Evolutionary conservation across 2,888 invertebrate species (phyloP).

Genomic region (Polyploca ridens): DNA sequence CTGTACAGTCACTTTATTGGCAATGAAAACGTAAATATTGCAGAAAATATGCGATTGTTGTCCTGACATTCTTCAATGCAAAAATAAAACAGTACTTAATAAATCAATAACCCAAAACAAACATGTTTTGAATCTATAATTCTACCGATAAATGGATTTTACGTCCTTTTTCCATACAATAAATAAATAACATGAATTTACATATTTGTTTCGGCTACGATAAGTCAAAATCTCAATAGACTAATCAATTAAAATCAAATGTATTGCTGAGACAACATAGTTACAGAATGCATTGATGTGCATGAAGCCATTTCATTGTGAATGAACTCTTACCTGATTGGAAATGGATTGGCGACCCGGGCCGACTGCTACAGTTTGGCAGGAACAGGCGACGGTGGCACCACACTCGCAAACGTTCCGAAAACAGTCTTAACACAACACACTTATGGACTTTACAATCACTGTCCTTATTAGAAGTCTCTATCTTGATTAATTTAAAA

Average conservation of each 20-base stretch:
- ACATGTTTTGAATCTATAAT: not conserved
- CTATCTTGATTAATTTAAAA: slow-evolving; percentile 14
- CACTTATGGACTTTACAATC: slow-evolving; percentile 40
- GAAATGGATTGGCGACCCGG: slow-evolving; percentile 17
- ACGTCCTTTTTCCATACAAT: not conserved
- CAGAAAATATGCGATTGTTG: not conserved
- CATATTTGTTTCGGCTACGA: not conserved
- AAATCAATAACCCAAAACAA: not conserved
- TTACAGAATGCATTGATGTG: not conserved
- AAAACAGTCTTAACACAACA: slow-evolving; percentile 54
- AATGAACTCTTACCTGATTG: slow-evolving; percentile 42
- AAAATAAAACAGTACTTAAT: not conserved
- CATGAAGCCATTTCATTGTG: slow-evolving; percentile 2
- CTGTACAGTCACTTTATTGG: slow-evolving; percentile 6
- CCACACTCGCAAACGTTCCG: slow-evolving; percentile 28
- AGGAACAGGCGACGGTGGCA: slow-evolving; percentile 33
- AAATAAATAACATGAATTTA: not conserved
- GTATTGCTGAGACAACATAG: not conserved
- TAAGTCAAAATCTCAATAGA: not conserved
- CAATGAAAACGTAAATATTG: not conserved
- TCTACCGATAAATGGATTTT: not conserved
- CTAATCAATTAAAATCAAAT: not conserved
- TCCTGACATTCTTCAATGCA: not conserved
- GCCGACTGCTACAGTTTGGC: slow-evolving; percentile 26
- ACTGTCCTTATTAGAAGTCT: slow-evolving; percentile 42